These are phyloP conservation scores for Leptopilina syphax DNA, from an alignment of 2,888 invertebrate species.

Conservation along the genomic window DNA sequence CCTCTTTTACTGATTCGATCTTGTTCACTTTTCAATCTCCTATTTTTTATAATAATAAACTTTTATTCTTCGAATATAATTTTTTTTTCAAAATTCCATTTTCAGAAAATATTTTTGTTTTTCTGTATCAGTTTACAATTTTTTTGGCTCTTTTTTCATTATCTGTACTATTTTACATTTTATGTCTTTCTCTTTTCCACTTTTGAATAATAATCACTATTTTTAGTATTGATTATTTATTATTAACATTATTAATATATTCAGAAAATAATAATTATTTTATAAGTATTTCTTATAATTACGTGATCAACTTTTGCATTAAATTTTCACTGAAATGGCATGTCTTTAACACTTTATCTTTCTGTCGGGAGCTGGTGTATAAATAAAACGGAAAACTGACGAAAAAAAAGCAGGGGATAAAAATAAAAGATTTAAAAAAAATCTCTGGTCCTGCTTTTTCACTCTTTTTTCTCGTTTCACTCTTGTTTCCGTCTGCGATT, in stretches of 20 bases:
- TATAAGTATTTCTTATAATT: neutral
- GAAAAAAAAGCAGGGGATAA: neutral
- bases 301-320: conserved; percentile 9
- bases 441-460: neutral
- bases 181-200: too few species aligned
- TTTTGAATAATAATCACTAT: too few species aligned
- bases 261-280: neutral
- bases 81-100: neutral
- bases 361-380: neutral
- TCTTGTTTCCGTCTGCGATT: neutral
- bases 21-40: neutral
- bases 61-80: neutral
- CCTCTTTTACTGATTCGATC: conserved; percentile 47
- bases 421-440: neutral
- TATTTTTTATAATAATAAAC: neutral
- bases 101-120: too few species aligned
- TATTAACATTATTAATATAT: neutral
- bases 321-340: conserved; percentile 14
- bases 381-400: conserved; percentile 1
- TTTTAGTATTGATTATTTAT: too few species aligned
- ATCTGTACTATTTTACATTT: too few species aligned
- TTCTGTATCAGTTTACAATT: too few species aligned
- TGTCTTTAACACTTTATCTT: conserved; percentile 18
- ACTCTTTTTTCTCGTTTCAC: conserved; percentile 1
- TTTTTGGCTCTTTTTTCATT: too few species aligned